Percentiles rank a stretch among this genome's conserved stretches.
Evolutionary conservation across 2,113 vertebrate species (phyloP).

Genomic region (Barbus barbus): DNA sequence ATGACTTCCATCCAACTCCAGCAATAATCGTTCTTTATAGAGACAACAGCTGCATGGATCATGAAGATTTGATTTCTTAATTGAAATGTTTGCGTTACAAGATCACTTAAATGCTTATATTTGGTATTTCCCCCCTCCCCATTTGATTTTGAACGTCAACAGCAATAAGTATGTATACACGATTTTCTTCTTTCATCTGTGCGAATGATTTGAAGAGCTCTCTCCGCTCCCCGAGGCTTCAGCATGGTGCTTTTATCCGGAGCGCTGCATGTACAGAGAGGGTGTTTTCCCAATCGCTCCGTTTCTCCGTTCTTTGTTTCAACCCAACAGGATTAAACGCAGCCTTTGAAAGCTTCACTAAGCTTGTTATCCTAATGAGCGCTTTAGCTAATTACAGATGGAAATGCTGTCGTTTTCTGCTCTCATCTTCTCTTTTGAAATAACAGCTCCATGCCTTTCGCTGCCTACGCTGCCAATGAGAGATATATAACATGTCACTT

Average conservation of each 20-base stretch:
- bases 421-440: slow-evolving; percentile 15
- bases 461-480: slow-evolving; percentile 22
- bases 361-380: slow-evolving; percentile 50
- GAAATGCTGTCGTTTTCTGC: no score
- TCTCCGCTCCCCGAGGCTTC: slow-evolving; percentile 50
- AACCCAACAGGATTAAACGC: slow-evolving; percentile 41
- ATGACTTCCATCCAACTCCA: slow-evolving; percentile 60
- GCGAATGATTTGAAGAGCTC: slow-evolving; percentile 24
- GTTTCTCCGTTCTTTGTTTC: slow-evolving; percentile 9
- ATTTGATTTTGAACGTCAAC: slow-evolving; percentile 71
- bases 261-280: slow-evolving; percentile 23
- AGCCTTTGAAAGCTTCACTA: slow-evolving; percentile 52
- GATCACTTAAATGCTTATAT: slow-evolving; percentile 39
- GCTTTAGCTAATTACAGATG: slow-evolving; percentile 55
- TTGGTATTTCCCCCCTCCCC: slow-evolving; percentile 68
- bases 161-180: slow-evolving; percentile 92
- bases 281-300: slow-evolving; percentile 10
- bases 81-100: slow-evolving; percentile 30
- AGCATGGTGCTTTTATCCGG: slow-evolving; percentile 64
- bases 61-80: slow-evolving; percentile 19
- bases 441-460: slow-evolving; percentile 33
- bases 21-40: not conserved
- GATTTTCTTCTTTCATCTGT: slow-evolving; percentile 44
- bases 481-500: not conserved
- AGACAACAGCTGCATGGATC: slow-evolving; percentile 28